phyloP scores from a whole-genome alignment of 2,888 invertebrate genomes.

The Calephelis perditalis region DNA sequence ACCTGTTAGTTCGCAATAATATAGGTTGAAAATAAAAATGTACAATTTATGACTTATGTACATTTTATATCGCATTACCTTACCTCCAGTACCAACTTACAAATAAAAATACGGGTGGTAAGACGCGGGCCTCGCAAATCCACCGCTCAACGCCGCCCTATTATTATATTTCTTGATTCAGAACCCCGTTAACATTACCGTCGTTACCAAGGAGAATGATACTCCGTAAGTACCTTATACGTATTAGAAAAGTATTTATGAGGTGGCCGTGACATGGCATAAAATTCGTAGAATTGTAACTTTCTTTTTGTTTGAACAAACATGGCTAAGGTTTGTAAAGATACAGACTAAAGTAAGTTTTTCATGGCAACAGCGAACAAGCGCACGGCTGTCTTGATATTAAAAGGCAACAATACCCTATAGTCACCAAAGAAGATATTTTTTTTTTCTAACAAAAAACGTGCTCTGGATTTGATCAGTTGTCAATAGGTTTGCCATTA shows the following conservation, averaged over 20 bases:
- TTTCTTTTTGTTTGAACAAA: too few relatives aligned
- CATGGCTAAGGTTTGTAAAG: too few relatives aligned
- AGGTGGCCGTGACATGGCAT: conserved; percentile 3
- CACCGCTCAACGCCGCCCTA: conserved; percentile 50
- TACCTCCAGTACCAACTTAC: conserved; percentile 42
- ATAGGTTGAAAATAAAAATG: background rate
- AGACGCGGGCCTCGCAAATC: conserved; percentile 46
- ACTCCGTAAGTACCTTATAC: conserved; percentile 13
- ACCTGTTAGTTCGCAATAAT: background rate
- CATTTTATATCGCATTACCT: conserved; percentile 28
- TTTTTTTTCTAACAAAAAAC: too few relatives aligned
- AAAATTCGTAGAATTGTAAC: background rate
- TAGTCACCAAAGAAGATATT: too few relatives aligned
- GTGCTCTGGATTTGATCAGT: too few relatives aligned
- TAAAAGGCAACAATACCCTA: too few relatives aligned
- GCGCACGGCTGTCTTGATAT: too few relatives aligned
- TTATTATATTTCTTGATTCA: conserved; percentile 69
- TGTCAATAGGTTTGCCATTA: too few relatives aligned
- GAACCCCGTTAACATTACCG: conserved; percentile 24
- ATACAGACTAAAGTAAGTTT: too few relatives aligned
- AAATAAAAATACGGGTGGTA: conserved; percentile 68
- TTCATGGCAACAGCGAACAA: too few relatives aligned
- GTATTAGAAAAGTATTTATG: conserved; percentile 11
- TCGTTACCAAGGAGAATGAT: conserved; percentile 21
- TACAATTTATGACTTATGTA: conserved; percentile 11